phyloP scores from a whole-genome alignment of 1,140 invertebrate genomes.

The Ostrea denselamellosa region DNA sequence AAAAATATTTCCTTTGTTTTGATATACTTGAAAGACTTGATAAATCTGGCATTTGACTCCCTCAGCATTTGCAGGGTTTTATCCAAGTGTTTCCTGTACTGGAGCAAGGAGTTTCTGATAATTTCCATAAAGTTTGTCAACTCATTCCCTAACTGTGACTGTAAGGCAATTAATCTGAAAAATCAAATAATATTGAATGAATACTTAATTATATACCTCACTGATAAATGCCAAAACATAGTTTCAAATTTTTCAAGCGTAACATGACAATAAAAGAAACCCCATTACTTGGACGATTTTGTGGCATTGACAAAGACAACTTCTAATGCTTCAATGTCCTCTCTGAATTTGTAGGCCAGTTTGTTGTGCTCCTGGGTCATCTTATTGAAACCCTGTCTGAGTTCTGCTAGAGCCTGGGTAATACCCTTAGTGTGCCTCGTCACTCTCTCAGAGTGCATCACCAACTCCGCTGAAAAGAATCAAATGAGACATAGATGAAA shows the following conservation, averaged over 20 bases:
- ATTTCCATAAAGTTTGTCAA: constrained; percentile 76
- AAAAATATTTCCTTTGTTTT: too few relatives aligned
- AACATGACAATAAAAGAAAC: not conserved
- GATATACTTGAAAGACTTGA: constrained; percentile 78
- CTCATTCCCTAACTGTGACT: constrained; percentile 72
- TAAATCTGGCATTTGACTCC: constrained; percentile 78
- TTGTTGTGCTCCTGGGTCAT: constrained; percentile 76
- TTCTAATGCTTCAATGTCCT: constrained; percentile 75
- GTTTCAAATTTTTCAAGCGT: too few relatives aligned
- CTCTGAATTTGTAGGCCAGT: constrained; percentile 72
- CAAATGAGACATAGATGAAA: too few relatives aligned
- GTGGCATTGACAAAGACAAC: constrained; percentile 77
- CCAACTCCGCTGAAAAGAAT: constrained; percentile 74
- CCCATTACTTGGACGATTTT: constrained; percentile 76
- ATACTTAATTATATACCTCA: too few relatives aligned
- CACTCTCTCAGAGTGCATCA: constrained; percentile 78
- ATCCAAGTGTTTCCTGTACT: constrained; percentile 77
- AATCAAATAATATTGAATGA: constrained; percentile 41
- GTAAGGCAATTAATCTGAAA: constrained; percentile 74
- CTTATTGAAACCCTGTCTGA: constrained; percentile 68
- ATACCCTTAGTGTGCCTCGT: constrained; percentile 76
- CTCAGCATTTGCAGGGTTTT: constrained; percentile 76
- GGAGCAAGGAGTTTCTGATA: constrained; percentile 74
- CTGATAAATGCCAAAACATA: too few relatives aligned
- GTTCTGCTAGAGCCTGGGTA: constrained; percentile 72